Evolutionary conservation across 2,888 invertebrate species (phyloP).

Genomic region (Chrysotoxum bicinctum): DNA sequence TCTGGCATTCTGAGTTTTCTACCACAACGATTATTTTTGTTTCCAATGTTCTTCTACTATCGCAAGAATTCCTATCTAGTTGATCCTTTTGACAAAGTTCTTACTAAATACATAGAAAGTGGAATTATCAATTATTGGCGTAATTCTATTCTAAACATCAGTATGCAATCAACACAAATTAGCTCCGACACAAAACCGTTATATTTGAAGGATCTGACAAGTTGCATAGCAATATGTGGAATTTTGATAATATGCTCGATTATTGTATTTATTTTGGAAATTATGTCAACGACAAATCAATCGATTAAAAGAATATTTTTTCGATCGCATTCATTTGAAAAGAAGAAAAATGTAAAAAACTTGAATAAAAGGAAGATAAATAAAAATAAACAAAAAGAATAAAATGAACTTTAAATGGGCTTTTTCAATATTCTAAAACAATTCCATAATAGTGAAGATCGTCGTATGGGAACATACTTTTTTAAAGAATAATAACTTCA

Average conservation of each 20-base stretch:
- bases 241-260: conserved; percentile 26
- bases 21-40: conserved; percentile 49
- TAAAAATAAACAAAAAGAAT: neutral
- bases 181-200: conserved; percentile 39
- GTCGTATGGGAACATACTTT: too few relatives aligned
- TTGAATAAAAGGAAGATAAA: neutral
- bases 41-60: conserved; percentile 49
- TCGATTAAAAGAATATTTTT: conserved; percentile 5
- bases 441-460: too few relatives aligned
- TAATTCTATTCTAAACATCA: conserved; percentile 29
- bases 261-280: conserved; percentile 29
- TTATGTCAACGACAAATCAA: neutral
- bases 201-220: conserved; percentile 28
- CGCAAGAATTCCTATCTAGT: conserved; percentile 43
- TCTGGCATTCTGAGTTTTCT: conserved; percentile 30
- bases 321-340: neutral
- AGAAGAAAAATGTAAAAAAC: neutral
- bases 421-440: too few relatives aligned
- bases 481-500: too few relatives aligned
- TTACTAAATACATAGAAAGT: conserved; percentile 19
- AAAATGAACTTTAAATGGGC: neutral
- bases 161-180: neutral
- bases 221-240: conserved; percentile 46
- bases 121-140: conserved; percentile 37
- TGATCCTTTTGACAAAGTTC: conserved; percentile 30